Conservation (phyloP, 2,888 invertebrate species). For the Tromatobia lineatoria region DNA sequence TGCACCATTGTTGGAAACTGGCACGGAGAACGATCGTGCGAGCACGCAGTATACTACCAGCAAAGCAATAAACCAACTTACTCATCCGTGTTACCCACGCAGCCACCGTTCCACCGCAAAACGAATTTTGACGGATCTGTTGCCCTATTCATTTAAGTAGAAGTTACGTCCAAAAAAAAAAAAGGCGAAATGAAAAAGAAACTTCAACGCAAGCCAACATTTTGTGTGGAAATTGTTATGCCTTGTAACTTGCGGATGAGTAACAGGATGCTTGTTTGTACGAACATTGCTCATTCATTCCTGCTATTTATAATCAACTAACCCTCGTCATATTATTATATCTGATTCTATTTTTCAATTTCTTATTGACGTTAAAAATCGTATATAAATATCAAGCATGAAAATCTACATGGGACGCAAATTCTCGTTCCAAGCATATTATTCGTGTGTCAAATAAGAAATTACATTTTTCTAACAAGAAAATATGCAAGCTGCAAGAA, state of each 20-base stretch:
- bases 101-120: slow-evolving; percentile 52
- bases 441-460: no score
- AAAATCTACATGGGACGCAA: no score
- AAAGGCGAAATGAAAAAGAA: background rate
- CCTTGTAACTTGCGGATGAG: slow-evolving; percentile 17
- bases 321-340: background rate
- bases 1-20: slow-evolving; percentile 58
- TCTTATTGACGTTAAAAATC: background rate
- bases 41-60: slow-evolving; percentile 30
- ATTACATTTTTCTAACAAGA: no score
- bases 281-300: slow-evolving; percentile 8
- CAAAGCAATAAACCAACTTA: slow-evolving; percentile 64
- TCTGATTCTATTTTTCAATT: background rate
- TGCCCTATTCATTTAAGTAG: slow-evolving; percentile 43
- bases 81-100: slow-evolving; percentile 55
- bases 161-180: slow-evolving; percentile 25
- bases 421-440: no score
- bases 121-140: slow-evolving; percentile 61
- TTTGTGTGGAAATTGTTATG: background rate
- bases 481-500: no score
- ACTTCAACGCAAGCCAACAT: slow-evolving; percentile 1
- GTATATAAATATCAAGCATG: no score
- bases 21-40: slow-evolving; percentile 12
- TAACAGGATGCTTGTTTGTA: background rate
- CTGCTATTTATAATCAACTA: slow-evolving; percentile 10